Evolutionary conservation across 2,113 vertebrate genomes (phyloP).

Genomic region (Parus major): DNA sequence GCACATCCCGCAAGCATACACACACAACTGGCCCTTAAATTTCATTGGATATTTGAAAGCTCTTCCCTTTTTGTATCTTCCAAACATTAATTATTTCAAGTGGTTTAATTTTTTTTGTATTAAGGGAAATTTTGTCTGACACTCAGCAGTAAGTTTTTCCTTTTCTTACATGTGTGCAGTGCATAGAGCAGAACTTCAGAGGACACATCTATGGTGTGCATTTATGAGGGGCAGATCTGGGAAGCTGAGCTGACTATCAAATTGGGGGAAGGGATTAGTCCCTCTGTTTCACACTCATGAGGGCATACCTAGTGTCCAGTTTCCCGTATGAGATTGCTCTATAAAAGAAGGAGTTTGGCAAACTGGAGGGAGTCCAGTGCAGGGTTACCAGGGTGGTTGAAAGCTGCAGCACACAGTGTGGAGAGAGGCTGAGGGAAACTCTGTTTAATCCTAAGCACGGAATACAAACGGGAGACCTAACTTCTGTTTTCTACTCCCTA

Average conservation of each 20-base stretch:
- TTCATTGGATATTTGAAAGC: slow-evolving; percentile 5
- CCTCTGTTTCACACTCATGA: neutral
- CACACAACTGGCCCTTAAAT: neutral
- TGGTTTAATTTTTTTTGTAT: neutral
- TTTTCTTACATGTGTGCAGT: neutral
- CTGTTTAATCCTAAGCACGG: neutral
- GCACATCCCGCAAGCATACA: neutral
- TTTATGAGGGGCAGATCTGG: neutral
- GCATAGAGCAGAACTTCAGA: neutral
- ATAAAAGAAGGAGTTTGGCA: neutral
- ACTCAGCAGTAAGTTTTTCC: neutral
- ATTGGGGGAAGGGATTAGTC: neutral
- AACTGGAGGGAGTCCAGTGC: neutral
- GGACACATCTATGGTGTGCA: neutral
- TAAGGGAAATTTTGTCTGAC: neutral
- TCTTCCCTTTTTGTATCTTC: neutral
- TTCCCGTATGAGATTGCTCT: neutral
- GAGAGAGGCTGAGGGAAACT: neutral
- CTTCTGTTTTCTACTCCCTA: neutral
- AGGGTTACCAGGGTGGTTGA: neutral
- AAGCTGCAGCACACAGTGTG: neutral
- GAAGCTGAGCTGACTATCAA: neutral
- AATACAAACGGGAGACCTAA: neutral
- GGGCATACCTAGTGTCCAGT: neutral
- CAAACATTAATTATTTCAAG: neutral